Base-by-base conservation (phyloP, 2,113 vertebrate species). In the Geococcyx californianus region DNA sequence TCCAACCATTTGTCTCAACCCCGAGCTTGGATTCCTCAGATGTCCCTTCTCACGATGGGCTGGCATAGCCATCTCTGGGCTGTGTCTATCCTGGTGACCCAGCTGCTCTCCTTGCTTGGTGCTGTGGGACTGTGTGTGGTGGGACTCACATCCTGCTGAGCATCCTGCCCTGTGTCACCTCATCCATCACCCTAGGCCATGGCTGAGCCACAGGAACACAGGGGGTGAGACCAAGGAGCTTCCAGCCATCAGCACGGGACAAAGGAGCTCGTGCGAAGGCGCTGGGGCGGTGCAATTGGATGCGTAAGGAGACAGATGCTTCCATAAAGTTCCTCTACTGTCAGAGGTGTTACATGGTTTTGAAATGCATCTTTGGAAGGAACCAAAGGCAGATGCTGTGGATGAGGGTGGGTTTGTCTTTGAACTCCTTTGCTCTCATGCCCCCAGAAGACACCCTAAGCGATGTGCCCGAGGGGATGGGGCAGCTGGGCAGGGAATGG, bases 391-490 rank as follows among this genome's bases (percentile, higher is more conserved):
- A 88, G 54, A 80, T 5, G 16, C 28, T 74, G 87, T 6, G 3
- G 21, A 23, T 49, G 23, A 76, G 8, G 47, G 44, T 1, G 2
- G 11, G 33, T 24, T 56, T 20, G 55, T 75, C 44, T 85, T 68
- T 34, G 58, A 78, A 54, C 10, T 45, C 26, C 20, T 56, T 31
- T 4, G 6, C 20, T 63, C 19, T 73, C 2, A 1, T 24, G 13
- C 6, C 14, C 31, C 17, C 19, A 38, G n/a, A 72, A 68, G 31
- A 56, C 24, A 24, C 59, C 5, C n/a, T 13, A 21, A 72, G 26
- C 2, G 4, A 70, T 21, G n/a, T 45, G 16, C 23, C 34, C 0
- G 0, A 44, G 40, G 62, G 45, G 16, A 55, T 0, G 1, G 44
- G 56, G 29, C 40, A 69, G 13, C 13, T 2, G 5, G 77, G 47